phyloP scores from a whole-genome alignment of 2,888 invertebrate genomes.

The Mamestra brassicae region DNA sequence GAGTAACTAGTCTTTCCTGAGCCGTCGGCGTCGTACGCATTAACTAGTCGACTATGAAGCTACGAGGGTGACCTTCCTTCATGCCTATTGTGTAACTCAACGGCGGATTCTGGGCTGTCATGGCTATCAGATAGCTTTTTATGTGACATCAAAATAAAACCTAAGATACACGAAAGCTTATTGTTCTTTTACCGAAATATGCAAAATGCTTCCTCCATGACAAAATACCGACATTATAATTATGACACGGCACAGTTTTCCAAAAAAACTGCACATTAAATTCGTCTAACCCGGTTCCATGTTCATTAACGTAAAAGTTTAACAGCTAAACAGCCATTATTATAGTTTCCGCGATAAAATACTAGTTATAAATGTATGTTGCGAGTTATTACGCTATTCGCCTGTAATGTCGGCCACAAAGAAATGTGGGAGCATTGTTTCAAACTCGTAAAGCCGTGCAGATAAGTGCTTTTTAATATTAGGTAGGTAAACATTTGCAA shows the following conservation, averaged over 20 bases:
- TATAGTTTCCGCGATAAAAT: conserved; percentile 76
- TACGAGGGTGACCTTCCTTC: conserved; percentile 55
- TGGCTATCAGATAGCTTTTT: conserved; percentile 54
- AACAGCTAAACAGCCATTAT: conserved; percentile 68
- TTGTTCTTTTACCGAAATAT: conserved; percentile 6
- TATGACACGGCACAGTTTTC: conserved; percentile 34
- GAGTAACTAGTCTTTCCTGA: conserved; percentile 64
- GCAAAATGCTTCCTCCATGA: conserved; percentile 24
- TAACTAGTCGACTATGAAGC: conserved; percentile 42
- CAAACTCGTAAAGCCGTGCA: conserved; percentile 38
- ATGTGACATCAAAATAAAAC: conserved; percentile 35
- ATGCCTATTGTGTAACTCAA: conserved; percentile 46
- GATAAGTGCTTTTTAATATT: conserved; percentile 57
- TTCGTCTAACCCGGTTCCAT: conserved; percentile 52
- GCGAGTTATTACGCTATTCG: conserved; percentile 63
- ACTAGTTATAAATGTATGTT: conserved; percentile 68
- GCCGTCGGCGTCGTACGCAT: conserved; percentile 52
- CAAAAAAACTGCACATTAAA: conserved; percentile 50
- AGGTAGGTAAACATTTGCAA: conserved; percentile 43
- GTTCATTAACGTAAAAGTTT: conserved; percentile 65
- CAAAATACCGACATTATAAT: conserved; percentile 29
- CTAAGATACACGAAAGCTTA: conserved; percentile 2
- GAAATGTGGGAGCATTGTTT: conserved; percentile 56
- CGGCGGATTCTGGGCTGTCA: conserved; percentile 32
- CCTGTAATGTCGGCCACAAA: conserved; percentile 61